Conservation (phyloP, 2,888 invertebrate genomes). For the Seira musarum region DNA sequence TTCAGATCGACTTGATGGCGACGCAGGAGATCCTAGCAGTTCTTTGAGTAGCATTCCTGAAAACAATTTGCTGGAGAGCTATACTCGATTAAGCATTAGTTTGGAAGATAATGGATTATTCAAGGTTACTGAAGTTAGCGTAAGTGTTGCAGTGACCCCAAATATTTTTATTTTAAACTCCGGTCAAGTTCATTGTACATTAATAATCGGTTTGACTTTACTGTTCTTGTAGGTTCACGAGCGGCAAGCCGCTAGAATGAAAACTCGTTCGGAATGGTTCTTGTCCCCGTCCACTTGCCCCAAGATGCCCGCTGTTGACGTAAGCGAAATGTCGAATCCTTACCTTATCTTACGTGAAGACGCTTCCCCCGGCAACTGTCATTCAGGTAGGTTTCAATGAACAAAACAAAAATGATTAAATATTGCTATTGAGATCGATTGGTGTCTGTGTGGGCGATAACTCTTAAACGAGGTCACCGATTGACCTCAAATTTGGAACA, state of each 20-base stretch:
- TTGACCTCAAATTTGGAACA: no score
- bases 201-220: background rate
- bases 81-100: constrained; percentile 89
- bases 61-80: constrained; percentile 88
- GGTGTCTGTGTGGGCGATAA: no score
- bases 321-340: constrained; percentile 73
- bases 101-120: constrained; percentile 87
- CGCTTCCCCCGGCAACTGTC: constrained; percentile 62
- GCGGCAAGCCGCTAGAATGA: constrained; percentile 96
- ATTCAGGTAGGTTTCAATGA: no score
- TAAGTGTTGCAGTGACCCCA: background rate
- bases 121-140: constrained; percentile 74
- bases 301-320: constrained; percentile 71
- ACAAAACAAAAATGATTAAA: no score
- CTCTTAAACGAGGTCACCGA: no score
- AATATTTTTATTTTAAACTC: no score
- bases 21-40: constrained; percentile 74
- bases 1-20: constrained; percentile 72
- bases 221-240: constrained; percentile 85
- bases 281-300: constrained; percentile 78
- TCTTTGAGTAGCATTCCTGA: constrained; percentile 89
- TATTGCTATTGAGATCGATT: no score
- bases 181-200: no score
- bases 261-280: constrained; percentile 98
- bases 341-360: constrained; percentile 73